A percentile compares a stretch with the other conserved stretches of the same genome.
phyloP scores from a whole-genome alignment of 2,888 invertebrate genomes.

The Steinernema carpocapsae region DNA sequence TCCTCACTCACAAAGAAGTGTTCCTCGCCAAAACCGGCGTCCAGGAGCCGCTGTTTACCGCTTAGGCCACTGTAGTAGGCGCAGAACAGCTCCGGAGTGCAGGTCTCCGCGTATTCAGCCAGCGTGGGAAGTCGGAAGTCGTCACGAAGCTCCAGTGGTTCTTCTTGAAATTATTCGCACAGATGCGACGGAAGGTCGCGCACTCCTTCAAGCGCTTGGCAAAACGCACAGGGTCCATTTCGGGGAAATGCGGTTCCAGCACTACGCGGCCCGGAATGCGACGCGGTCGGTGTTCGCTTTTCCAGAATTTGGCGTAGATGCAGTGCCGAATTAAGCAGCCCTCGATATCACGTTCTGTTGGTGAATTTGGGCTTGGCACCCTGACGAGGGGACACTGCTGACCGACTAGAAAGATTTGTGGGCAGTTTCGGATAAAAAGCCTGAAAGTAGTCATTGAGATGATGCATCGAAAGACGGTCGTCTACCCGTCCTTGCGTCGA shows the following conservation, averaged over 20 bases:
- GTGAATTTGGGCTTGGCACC: conserved; percentile 98
- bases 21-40: conserved; percentile 88
- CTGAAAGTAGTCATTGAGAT: too few relatives aligned
- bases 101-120: conserved; percentile 96
- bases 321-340: conserved; percentile 92
- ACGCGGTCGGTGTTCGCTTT: conserved; percentile 86
- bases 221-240: conserved; percentile 93
- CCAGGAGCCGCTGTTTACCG: conserved; percentile 88
- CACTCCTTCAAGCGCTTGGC: conserved; percentile 92
- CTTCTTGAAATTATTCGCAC: conserved; percentile 74
- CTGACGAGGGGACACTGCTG: conserved; percentile 96
- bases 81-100: conserved; percentile 97
- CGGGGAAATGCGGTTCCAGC: conserved; percentile 92
- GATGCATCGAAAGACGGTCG: too few relatives aligned
- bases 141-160: conserved; percentile 68
- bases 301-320: conserved; percentile 96
- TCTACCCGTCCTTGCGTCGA: conserved; percentile 79
- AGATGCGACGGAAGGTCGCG: conserved; percentile 88
- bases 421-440: conserved; percentile 87
- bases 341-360: conserved; percentile 94
- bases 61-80: conserved; percentile 97
- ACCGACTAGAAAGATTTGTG: conserved; percentile 87
- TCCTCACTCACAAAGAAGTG: conserved; percentile 94
- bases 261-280: conserved; percentile 98
- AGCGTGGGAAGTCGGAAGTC: conserved; percentile 85